A percentile compares a stretch with the other conserved stretches of the same genome.
Conservation (phyloP, 2,113 vertebrate genomes). For the Heloderma charlesbogerti region DNA sequence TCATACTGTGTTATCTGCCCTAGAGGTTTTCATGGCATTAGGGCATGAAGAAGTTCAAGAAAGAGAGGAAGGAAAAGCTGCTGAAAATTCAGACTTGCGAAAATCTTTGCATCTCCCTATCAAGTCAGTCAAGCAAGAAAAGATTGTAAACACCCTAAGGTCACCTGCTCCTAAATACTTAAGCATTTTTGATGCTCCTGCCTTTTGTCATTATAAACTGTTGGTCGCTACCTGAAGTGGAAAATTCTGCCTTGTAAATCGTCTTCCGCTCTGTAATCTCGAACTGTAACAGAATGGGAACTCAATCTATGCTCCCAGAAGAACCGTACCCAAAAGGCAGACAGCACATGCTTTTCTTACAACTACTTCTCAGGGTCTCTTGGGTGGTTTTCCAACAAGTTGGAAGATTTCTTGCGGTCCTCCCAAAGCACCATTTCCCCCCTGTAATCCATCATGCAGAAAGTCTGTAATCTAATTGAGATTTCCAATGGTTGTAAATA, state of each 20-base stretch:
- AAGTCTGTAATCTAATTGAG: conserved; percentile 24
- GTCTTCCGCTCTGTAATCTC: neutral
- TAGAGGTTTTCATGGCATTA: conserved; percentile 20
- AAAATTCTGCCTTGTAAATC: conserved; percentile 21
- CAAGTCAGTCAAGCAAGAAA: conserved; percentile 21
- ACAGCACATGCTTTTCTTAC: neutral
- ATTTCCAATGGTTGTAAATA: conserved; percentile 65
- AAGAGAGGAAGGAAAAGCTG: neutral
- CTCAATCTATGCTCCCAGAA: fast-evolving
- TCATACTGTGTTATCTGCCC: conserved; percentile 25
- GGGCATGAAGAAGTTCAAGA: conserved; percentile 22
- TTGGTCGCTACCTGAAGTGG: neutral
- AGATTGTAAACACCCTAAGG: conserved; percentile 30
- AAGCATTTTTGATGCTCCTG: conserved; percentile 8
- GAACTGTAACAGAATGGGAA: neutral
- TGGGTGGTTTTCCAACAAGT: conserved; percentile 28
- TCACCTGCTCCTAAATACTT: conserved; percentile 9
- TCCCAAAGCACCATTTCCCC: neutral
- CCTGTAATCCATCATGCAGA: conserved; percentile 23
- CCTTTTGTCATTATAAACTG: conserved; percentile 16
- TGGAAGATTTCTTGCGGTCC: conserved; percentile 4
- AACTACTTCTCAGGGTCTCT: neutral
- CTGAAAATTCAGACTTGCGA: conserved; percentile 16
- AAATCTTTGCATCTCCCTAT: neutral
- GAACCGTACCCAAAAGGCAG: neutral